Evolutionary conservation across 53 echinoderm and acorn worm genomes (phyloP), one percentile per base, ranked within the genome.

Genomic region (Zoroaster sp.): DNA sequence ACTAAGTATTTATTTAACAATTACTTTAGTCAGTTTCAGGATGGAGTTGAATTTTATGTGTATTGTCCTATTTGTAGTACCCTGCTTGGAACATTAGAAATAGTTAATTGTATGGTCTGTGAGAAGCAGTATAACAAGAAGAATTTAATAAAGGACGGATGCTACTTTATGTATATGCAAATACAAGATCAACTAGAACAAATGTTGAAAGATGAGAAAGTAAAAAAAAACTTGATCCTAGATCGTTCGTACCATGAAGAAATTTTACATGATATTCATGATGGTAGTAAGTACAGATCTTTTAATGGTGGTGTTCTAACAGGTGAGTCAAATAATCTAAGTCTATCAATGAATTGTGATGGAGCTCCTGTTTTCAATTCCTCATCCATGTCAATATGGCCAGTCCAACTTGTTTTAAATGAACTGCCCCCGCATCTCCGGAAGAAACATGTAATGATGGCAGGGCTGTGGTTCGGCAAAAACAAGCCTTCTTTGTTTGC

Each of bases 341-440:
- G 35, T 63, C 6, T 80, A 36, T 80, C 63, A 7, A 55, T 54
- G 87, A 90, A 93, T 44, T 87, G 87, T 75, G 88, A 93, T 88
- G 93, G 93, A 4, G 75, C 91, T 42, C 93, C 93, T 66, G 93
- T 82, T 14, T 91, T 93, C 77, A 87, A 91, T 15, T 93, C 91
- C 10, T 91, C 88, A 20, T 28, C 17, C n/a, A 87, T 78, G 55
- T 89, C 93, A 43, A 59, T 89, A 35, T 79, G 89, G 89, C 89
- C 90, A 25, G 79, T 93, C 37, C 90, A 85, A 13, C n/a, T 71
- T 68, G 36, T 87, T 17, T 66, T 91, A 13, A 85, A 72, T 89
- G 93, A 93, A 40, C 59, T 93, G 7, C 90, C 93, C 37, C 93
- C 93, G 72, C 20, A 85, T 31, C 7, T 78, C 9, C 53, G 90